Evolutionary conservation across 2,888 invertebrate genomes (phyloP).

Genomic region (Ferdinandea cuprea): DNA sequence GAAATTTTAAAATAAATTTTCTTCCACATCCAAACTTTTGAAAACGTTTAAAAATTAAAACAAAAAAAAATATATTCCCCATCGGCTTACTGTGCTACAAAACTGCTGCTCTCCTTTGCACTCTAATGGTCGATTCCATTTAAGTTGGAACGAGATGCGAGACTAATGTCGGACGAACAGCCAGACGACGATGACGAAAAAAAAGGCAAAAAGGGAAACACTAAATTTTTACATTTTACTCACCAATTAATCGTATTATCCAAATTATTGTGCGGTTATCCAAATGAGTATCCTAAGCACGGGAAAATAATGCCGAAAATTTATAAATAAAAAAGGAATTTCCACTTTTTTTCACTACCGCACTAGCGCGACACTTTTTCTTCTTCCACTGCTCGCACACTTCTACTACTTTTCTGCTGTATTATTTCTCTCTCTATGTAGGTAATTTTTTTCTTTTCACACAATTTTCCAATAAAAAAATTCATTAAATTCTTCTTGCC

Average conservation of each 20-base stretch:
- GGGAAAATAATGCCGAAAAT: conserved; percentile 8
- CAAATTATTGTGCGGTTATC: conserved; percentile 42
- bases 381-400: conserved; percentile 45
- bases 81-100: conserved; percentile 44
- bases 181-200: not conserved
- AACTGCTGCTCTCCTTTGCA: conserved; percentile 31
- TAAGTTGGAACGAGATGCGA: conserved; percentile 42
- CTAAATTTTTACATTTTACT: conserved; percentile 14
- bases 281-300: conserved; percentile 29
- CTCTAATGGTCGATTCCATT: not conserved
- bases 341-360: conserved; percentile 18
- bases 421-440: conserved; percentile 49
- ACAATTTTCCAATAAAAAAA: conserved; percentile 72
- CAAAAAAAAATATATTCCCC: conserved; percentile 5
- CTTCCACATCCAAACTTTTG: not conserved
- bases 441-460: conserved; percentile 55
- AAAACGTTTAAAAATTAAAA: conserved; percentile 24
- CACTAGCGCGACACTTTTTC: conserved; percentile 55
- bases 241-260: conserved; percentile 40
- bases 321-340: conserved; percentile 18
- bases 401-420: conserved; percentile 64
- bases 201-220: not conserved
- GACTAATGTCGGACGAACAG: conserved; percentile 60
- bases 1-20: not conserved
- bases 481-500: conserved; percentile 63